These are phyloP conservation scores for Ormyrus thymus DNA, from an alignment of 2,888 invertebrate genomes.

Conservation along the genomic window DNA sequence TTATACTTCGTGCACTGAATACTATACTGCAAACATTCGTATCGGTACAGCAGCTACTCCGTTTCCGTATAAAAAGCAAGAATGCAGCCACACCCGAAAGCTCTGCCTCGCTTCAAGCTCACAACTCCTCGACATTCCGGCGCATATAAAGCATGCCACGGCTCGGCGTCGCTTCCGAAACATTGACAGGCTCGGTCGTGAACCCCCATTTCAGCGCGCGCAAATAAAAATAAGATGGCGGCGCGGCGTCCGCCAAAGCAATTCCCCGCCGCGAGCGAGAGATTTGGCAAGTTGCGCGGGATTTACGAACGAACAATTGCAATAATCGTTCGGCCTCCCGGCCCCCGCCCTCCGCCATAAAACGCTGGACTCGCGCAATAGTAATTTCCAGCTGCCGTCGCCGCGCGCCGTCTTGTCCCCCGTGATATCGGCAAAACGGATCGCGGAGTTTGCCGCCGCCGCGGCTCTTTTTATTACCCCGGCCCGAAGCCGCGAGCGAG, in stretches of 20 bases:
- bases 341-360: not conserved
- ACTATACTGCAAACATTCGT: too few relatives aligned
- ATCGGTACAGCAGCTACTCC: too few relatives aligned
- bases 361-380: constrained; percentile 42
- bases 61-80: too few relatives aligned
- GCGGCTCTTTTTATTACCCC: constrained; percentile 44
- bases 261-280: not conserved
- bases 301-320: constrained; percentile 48
- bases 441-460: not conserved
- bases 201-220: too few relatives aligned
- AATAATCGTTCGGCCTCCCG: constrained; percentile 37
- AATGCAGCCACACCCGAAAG: too few relatives aligned
- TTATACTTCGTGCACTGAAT: too few relatives aligned
- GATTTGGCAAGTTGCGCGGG: constrained; percentile 23
- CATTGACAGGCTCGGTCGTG: not conserved
- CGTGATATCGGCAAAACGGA: constrained; percentile 31
- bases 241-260: too few relatives aligned
- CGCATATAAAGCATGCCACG: not conserved
- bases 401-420: constrained; percentile 4
- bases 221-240: too few relatives aligned
- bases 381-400: constrained; percentile 34
- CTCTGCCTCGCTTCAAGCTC: not conserved
- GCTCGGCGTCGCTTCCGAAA: not conserved
- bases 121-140: not conserved
- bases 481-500: constrained; percentile 30